Base-by-base conservation (phyloP, 2,113 vertebrate genomes). In the Jaculus jaculus region DNA sequence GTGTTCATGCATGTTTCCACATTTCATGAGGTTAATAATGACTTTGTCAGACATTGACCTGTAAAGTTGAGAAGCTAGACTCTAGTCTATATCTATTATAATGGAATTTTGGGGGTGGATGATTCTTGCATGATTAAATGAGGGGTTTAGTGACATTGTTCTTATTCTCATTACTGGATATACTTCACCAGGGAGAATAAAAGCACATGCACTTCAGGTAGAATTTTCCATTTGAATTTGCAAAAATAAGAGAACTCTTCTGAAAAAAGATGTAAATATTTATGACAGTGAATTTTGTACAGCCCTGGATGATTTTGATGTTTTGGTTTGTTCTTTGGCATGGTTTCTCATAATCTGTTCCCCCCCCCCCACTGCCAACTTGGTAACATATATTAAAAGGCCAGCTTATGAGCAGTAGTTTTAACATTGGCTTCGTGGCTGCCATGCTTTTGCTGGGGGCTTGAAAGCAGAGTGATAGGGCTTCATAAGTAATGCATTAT, bases 51-150 rank as follows among this genome's bases (percentile, higher is more conserved):
- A 84, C 42, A 61, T 91, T n/a, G 18, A 47, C 42, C 93, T 96
- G 93, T 90, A 87, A 88, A 93, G 82, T 84, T 84, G 74, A 89
- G 78, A 74, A 88, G 71, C 39, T 69, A 39, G 17, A 39, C 68
- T 92, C 26, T 90, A 90, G 87, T 94, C 32, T 80, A 84, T 73
- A 30, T 71, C 24, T 68, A 63, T 13, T 61, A n/a, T n/a, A n/a
- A 65, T 93, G 84, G 13, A 18, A 61, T 69, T 88, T 92, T 84
- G 11, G 18, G 1, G 16, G 2, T 28, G 68, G 5, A 34, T 87
- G 95, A 73, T 84, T 71, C 71, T 93, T 93, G 58, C 47, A 37
- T 23, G 87, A 20, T 91, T 68, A 92, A 95, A 87, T n/a, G 30
- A 92, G 65, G 63, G 9, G 74, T 8, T 95, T 93, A 80, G 79